Evolutionary conservation across 2,888 invertebrate species (phyloP), one percentile per base, ranked within the genome.

Genomic region (Cetonia aurata): DNA sequence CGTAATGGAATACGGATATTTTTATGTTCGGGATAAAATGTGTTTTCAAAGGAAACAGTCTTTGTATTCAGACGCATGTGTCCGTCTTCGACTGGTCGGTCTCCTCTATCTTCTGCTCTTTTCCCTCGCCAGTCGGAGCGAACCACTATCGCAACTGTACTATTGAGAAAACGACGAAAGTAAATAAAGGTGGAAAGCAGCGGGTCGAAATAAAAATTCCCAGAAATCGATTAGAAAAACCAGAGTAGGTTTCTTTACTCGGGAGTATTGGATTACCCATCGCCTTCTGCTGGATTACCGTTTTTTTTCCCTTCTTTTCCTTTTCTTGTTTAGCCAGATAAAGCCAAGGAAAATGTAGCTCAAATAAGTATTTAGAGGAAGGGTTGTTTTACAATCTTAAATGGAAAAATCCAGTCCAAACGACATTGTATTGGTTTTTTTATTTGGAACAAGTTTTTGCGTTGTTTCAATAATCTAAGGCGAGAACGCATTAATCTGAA

Each of bases 1-100:
- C 44, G 44, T 44, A 44, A 44, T 44, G 44, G 44, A 44, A 44
- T 44, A 44, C 44, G 44, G 25, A 44, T 44, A 44, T 44, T 44
- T 44, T 44, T 44, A 44, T 44, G 44, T 44, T 44, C 44, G 44
- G 44, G 44, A 44, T 44, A 44, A 44, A 44, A 44, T 44, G 25
- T 25, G 44, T 13, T 44, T 44, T 44, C 44, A 44, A 44, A 44
- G 44, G 13, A 44, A 44, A 44, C 44, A 44, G 13, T 13, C 44
- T 44, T 44, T 44, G 44, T 44, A 44, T 44, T 13, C 44, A 6
- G 44, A 10, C 44, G 44, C 44, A 4, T 25, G 44, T 44, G 44
- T 44, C 10, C 44, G 44, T 44, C 25, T 25, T 25, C 25, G 25
- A 25, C 25, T 25, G 25, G 1, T 25, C 25, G 25, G 25, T 25